A percentile compares a stretch with the other conserved stretches of the same genome.
Evolutionary conservation across 2,797 vertebrate species (phyloP).

Genomic region (Ptychobarbus kaznakovi): DNA sequence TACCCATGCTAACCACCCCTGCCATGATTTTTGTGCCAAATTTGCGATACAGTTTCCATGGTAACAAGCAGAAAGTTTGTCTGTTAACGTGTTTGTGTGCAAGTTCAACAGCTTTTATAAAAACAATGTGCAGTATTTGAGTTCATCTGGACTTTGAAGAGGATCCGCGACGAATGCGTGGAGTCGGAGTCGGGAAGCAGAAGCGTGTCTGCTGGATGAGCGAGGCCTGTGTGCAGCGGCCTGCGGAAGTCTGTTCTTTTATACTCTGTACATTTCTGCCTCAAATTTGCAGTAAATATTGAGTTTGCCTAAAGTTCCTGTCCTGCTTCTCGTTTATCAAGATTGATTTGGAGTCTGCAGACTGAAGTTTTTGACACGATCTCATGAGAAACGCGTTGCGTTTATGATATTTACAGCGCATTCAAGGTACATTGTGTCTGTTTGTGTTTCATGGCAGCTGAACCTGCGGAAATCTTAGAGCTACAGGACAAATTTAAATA

Average conservation of each 20-base stretch:
- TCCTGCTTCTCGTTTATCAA: conserved; percentile 7
- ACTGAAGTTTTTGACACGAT: background rate
- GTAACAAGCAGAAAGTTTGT: conserved; percentile 59
- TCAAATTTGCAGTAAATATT: conserved; percentile 66
- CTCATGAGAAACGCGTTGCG: background rate
- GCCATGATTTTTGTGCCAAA: conserved; percentile 54
- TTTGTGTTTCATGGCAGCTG: background rate
- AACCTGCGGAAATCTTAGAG: background rate
- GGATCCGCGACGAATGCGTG: background rate
- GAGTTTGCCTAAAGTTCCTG: conserved; percentile 56
- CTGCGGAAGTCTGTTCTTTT: conserved; percentile 53
- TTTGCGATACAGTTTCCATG: conserved; percentile 47
- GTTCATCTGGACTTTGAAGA: conserved; percentile 38
- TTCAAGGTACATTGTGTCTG: background rate
- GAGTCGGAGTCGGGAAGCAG: background rate
- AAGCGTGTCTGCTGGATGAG: conserved; percentile 22
- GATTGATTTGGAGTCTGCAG: conserved; percentile 7
- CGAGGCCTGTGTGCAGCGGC: conserved; percentile 28
- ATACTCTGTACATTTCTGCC: conserved; percentile 61
- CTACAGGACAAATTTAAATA: background rate
- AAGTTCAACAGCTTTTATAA: conserved; percentile 52
- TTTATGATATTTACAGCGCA: background rate
- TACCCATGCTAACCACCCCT: conserved; percentile 20
- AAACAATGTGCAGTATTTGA: conserved; percentile 36
- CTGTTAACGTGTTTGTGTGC: conserved; percentile 51